A percentile compares a stretch with the other conserved stretches of the same genome.
Conservation (phyloP, 1,140 invertebrate species). For the Bradysia coprophila region DNA sequence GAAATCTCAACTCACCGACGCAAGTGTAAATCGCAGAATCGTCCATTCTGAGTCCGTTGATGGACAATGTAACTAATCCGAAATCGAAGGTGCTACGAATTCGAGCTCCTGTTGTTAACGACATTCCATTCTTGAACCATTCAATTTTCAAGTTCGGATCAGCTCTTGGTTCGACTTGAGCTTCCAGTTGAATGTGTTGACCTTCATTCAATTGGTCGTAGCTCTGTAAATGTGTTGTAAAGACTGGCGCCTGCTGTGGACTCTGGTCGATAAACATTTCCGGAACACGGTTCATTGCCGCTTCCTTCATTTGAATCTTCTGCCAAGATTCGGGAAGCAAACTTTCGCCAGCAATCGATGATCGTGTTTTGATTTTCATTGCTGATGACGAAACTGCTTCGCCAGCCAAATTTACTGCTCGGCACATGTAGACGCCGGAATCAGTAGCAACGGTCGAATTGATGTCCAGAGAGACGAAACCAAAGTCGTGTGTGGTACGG, state of each 20-base stretch:
- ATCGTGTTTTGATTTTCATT: slow-evolving; percentile 66
- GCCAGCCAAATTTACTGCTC: slow-evolving; percentile 77
- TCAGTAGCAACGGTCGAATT: slow-evolving; percentile 74
- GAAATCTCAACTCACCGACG: slow-evolving; percentile 17
- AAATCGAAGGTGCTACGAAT: slow-evolving; percentile 84
- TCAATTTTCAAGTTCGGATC: slow-evolving; percentile 83
- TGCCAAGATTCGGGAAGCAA: slow-evolving; percentile 76
- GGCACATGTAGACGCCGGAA: slow-evolving; percentile 83
- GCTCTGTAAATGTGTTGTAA: slow-evolving; percentile 76
- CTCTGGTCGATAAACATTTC: slow-evolving; percentile 65
- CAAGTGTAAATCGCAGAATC: slow-evolving; percentile 91
- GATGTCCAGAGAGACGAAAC: slow-evolving; percentile 84
- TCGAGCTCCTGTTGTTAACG: slow-evolving; percentile 63
- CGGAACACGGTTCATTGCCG: slow-evolving; percentile 71
- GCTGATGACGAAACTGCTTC: slow-evolving; percentile 81
- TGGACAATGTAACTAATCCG: slow-evolving; percentile 79
- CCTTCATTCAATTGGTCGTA: slow-evolving; percentile 73
- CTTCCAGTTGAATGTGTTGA: slow-evolving; percentile 82
- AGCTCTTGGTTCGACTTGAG: slow-evolving; percentile 85
- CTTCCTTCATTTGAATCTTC: slow-evolving; percentile 74
- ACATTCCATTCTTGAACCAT: slow-evolving; percentile 87
- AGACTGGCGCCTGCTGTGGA: slow-evolving; percentile 72
- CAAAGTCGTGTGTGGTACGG: slow-evolving; percentile 81
- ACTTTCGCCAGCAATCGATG: slow-evolving; percentile 58
- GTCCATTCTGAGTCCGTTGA: slow-evolving; percentile 66